Conservation (phyloP, 2,113 vertebrate species). For the Pelodiscus sinensis region DNA sequence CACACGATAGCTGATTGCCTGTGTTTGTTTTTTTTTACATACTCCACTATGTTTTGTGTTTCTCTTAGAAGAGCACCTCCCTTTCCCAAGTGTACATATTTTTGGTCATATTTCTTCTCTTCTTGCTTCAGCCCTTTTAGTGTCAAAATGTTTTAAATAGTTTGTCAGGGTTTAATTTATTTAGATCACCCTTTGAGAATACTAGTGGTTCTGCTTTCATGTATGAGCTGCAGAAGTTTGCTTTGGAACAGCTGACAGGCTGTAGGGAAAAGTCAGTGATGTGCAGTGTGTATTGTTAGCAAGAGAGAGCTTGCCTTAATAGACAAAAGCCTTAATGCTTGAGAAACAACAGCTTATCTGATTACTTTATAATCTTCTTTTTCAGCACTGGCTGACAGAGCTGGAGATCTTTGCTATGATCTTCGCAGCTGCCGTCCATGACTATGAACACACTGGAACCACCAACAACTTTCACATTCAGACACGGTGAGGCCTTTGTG, state of each 20-base stretch:
- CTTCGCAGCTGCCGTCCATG: conserved; percentile 96
- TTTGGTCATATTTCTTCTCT: neutral
- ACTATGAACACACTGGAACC: conserved; percentile 98
- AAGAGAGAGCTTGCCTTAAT: conserved; percentile 21
- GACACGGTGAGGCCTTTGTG: conserved; percentile 81
- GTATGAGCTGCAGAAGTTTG: neutral
- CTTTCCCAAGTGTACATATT: neutral
- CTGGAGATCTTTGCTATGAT: conserved; percentile 98
- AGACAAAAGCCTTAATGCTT: conserved; percentile 30
- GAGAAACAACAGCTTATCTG: conserved; percentile 33
- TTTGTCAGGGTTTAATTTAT: neutral
- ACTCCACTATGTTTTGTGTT: neutral
- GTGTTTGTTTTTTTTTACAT: neutral
- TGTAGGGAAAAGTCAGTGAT: neutral
- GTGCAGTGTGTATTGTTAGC: neutral
- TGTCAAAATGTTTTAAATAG: neutral
- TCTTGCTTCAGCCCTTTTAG: neutral
- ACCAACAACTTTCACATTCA: conserved; percentile 99
- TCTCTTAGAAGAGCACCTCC: neutral
- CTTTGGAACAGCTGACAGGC: neutral
- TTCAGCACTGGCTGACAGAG: conserved; percentile 97
- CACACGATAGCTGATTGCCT: neutral
- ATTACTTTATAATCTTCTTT: conserved; percentile 64
- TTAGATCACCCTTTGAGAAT: neutral
- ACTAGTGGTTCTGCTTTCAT: neutral